Percentiles rank a stretch among this genome's conserved stretches.
Conservation (phyloP, 2,797 vertebrate species). For the Chaetodon trifasciatus region DNA sequence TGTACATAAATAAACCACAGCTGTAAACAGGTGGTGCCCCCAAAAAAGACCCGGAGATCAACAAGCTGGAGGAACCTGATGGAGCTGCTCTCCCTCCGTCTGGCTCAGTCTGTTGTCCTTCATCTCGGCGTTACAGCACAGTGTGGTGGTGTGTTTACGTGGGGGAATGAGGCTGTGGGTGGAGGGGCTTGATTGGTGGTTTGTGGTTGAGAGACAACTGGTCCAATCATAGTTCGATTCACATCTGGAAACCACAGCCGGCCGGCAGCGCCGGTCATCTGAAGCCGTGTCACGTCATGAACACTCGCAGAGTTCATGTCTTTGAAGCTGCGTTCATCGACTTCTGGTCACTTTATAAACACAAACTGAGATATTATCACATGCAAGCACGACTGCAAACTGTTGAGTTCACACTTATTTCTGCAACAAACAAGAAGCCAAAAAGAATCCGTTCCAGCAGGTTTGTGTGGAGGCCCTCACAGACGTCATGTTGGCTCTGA, state of each 20-base stretch:
- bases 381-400: not conserved
- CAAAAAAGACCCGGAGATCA: no score
- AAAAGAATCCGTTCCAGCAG: not conserved
- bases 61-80: not conserved
- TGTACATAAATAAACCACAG: no score
- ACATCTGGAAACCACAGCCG: constrained; percentile 11
- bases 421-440: no score
- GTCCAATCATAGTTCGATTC: constrained; percentile 23
- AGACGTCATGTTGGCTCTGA: no score
- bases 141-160: constrained; percentile 33
- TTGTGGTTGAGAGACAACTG: constrained; percentile 31
- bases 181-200: constrained; percentile 70
- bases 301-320: no score
- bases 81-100: not conserved
- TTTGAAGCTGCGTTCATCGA: not conserved
- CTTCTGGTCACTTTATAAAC: not conserved
- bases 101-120: not conserved
- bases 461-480: not conserved
- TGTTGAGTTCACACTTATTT: no score
- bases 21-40: no score
- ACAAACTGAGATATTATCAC: not conserved
- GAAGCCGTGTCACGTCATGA: not conserved
- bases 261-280: not conserved
- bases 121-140: not conserved
- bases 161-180: constrained; percentile 44